These are phyloP conservation scores for Chaenocephalus aceratus DNA, from an alignment of 2,113 vertebrate species.

Conservation along the genomic window DNA sequence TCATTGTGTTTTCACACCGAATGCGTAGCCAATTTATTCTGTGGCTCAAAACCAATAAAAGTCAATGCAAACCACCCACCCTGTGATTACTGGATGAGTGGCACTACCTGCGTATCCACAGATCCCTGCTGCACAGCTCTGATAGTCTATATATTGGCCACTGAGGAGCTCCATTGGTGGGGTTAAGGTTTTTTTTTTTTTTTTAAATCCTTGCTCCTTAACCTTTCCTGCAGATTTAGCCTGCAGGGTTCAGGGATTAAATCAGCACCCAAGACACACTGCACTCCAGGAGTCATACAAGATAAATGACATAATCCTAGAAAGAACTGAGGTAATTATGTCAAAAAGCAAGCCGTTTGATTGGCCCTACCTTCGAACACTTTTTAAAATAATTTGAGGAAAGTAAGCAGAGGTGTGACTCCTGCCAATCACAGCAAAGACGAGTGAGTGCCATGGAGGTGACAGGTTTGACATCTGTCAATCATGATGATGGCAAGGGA, in stretches of 20 bases:
- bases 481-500: slow-evolving; percentile 18
- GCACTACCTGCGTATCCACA: neutral
- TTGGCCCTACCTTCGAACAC: neutral
- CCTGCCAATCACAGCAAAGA: slow-evolving; percentile 16
- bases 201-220: slow-evolving; percentile 24
- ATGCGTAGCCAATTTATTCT: no score
- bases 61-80: neutral
- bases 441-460: neutral
- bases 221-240: slow-evolving; percentile 10
- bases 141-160: neutral
- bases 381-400: neutral
- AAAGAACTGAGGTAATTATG: neutral
- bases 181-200: neutral
- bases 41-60: no score
- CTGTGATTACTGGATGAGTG: slow-evolving; percentile 1
- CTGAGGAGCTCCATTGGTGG: slow-evolving; percentile 6
- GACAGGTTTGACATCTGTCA: slow-evolving; percentile 37
- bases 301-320: no score
- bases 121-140: neutral
- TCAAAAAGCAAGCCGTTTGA: neutral
- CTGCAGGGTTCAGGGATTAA: slow-evolving; percentile 1
- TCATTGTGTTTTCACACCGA: no score
- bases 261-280: neutral
- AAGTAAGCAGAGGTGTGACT: slow-evolving; percentile 1
- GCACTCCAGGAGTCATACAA: neutral